Percentiles rank a stretch among this genome's conserved stretches.
phyloP scores from a whole-genome alignment of 53 echinoderm and acorn worm genomes.

The Temnopleurus reevesii region DNA sequence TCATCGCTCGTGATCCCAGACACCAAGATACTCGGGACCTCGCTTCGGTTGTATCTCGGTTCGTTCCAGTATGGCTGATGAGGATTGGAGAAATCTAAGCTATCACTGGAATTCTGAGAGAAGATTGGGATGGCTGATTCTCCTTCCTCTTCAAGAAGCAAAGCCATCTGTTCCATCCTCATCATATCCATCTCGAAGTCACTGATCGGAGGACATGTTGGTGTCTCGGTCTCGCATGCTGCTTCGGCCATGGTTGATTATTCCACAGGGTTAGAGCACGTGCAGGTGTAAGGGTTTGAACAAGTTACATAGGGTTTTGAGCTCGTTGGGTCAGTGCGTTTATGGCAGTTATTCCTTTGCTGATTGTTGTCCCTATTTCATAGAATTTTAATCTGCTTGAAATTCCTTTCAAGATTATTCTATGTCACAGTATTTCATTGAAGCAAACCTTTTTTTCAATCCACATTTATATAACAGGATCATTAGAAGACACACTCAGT shows the following conservation, averaged over 20 bases:
- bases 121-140: constrained; percentile 22
- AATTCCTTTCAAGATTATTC: not conserved
- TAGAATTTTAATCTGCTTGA: not conserved
- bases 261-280: too few relatives aligned
- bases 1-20: constrained; percentile 67
- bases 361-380: not conserved
- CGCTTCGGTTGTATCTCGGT: constrained; percentile 68
- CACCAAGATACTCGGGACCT: constrained; percentile 83
- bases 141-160: constrained; percentile 43
- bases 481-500: too few relatives aligned
- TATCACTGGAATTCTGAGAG: constrained; percentile 26
- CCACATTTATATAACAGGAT: too few relatives aligned
- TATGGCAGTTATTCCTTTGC: not conserved
- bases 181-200: constrained; percentile 60
- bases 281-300: too few relatives aligned
- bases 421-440: not conserved
- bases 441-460: too few relatives aligned
- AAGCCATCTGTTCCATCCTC: constrained; percentile 57
- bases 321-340: not conserved
- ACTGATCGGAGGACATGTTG: constrained; percentile 22
- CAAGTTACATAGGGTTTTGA: too few relatives aligned
- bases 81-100: constrained; percentile 57
- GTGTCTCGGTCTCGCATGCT: not conserved
- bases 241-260: constrained; percentile 42
- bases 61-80: constrained; percentile 65